Evolutionary conservation across 37 sponge, comb jelly and placozoan species (phyloP), one percentile per base, ranked within the genome.

Genomic region (Mnemiopsis leidyi): DNA sequence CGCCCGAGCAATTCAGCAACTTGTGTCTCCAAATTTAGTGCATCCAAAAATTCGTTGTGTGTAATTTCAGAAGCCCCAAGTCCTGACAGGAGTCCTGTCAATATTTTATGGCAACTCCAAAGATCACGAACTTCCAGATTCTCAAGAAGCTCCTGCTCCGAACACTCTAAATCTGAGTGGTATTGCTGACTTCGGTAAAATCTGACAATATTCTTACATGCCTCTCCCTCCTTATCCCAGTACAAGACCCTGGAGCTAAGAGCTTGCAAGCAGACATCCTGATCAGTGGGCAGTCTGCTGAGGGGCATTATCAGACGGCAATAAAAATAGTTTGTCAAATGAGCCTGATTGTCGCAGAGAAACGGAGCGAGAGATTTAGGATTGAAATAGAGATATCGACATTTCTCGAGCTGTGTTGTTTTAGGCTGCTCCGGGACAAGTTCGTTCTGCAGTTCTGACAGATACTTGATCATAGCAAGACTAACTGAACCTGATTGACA

Each of bases 401-500:
- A 48, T 13, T 48, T 13, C 13, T 48, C 61, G 61, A 48, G 9
- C 5, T 31, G 79, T 3, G 35, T 16, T 34, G 9, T 32, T 0
- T 5, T 18, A 5, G 79, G 16, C 35, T 33, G 16, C 7, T 77
- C 79, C 1, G 79, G 79, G 3, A 32, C 32, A 16, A 77, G 0
- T 3, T 34, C 1, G 79, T 77, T 77, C 3, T 77, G 79, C 35
- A 77, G 36, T 77, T 33, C 0, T 18, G 79, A 77, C 32, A 77
- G 79, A 32, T 34, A 77, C 32, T 32, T 77, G 79, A 77, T 77
- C 79, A 77, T 77, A 36, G 30, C 33, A 31, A 77, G 79, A 32
- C 36, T 77, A 34, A 32, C 32, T 5, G 79, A 31, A 16, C 79
- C 79, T 3, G 79, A 31, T 48, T 48, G 9, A 13, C 61, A 48